Evolutionary conservation across 2,888 invertebrate genomes (phyloP).

Genomic region (Drosophila tanythrix): DNA sequence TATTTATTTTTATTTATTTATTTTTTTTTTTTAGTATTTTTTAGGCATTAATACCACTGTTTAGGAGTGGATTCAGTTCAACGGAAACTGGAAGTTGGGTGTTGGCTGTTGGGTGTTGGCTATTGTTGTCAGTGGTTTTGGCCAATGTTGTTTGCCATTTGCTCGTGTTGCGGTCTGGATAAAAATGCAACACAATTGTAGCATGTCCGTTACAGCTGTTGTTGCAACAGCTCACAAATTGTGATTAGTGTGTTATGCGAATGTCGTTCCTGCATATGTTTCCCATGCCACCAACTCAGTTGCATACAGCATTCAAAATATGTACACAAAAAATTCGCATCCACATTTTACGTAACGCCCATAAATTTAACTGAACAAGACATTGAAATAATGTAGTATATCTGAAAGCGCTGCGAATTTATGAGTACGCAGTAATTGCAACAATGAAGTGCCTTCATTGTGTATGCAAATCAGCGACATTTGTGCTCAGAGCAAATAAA

Average conservation of each 20-base stretch:
- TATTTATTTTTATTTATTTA: background rate
- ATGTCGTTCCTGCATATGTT: background rate
- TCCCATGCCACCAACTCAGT: background rate
- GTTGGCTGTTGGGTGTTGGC: background rate
- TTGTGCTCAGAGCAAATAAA: background rate
- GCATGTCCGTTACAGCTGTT: conserved; percentile 20
- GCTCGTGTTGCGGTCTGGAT: conserved; percentile 54
- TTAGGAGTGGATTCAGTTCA: conserved; percentile 1
- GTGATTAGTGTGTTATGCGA: conserved; percentile 65
- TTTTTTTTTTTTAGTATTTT: background rate
- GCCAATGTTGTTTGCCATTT: conserved; percentile 23
- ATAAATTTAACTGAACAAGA: conserved; percentile 38
- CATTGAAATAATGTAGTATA: conserved; percentile 4
- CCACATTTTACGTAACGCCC: conserved; percentile 4
- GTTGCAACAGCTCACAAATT: conserved; percentile 52
- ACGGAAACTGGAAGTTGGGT: conserved; percentile 5
- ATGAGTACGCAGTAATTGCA: conserved; percentile 46
- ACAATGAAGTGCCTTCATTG: conserved; percentile 37
- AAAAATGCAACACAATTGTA: conserved; percentile 50
- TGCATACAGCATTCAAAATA: background rate
- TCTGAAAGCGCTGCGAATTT: conserved; percentile 9
- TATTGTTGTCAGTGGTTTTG: conserved; percentile 23
- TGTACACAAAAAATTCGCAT: conserved; percentile 20
- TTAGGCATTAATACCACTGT: background rate
- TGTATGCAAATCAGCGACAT: conserved; percentile 23